Conservation (phyloP, 1,140 invertebrate genomes). For the Globodera rostochiensis region DNA sequence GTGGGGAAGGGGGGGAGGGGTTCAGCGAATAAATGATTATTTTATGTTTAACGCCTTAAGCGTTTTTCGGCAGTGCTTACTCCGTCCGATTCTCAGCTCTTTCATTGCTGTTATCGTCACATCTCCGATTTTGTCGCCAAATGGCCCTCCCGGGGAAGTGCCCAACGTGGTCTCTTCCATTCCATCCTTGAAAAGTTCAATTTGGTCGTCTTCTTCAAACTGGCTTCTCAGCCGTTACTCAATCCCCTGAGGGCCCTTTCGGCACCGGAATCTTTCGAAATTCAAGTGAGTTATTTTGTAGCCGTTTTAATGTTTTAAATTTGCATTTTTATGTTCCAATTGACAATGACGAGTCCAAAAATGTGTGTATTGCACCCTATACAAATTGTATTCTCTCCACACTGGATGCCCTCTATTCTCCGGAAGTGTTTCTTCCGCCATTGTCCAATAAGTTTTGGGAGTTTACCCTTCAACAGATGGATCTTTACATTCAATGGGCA, state of each 20-base stretch:
- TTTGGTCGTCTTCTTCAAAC: constrained; percentile 47
- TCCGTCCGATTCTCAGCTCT: constrained; percentile 43
- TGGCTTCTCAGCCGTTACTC: constrained; percentile 28
- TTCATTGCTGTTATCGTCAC: constrained; percentile 47
- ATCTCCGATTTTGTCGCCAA: constrained; percentile 40
- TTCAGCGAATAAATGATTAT: too few species aligned
- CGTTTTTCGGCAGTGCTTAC: constrained; percentile 38
- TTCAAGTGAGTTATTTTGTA: constrained; percentile 17
- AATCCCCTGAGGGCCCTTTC: constrained; percentile 31
- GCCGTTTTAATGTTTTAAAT: not conserved
- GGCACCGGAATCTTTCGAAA: constrained; percentile 23
- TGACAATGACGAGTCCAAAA: constrained; percentile 8
- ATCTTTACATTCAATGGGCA: constrained; percentile 42
- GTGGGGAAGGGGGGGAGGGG: not conserved
- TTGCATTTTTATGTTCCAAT: not conserved
- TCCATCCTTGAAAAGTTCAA: constrained; percentile 45
- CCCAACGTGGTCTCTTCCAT: constrained; percentile 4
- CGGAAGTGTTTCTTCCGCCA: constrained; percentile 37
- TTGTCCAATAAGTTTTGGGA: constrained; percentile 48
- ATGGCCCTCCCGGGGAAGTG: constrained; percentile 30
- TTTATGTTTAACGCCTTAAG: constrained; percentile 29
- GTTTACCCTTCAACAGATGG: constrained; percentile 40
- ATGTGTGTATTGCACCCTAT: constrained; percentile 22
- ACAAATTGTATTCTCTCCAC: constrained; percentile 40
- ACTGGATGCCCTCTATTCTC: constrained; percentile 36